A percentile compares a stretch with the other conserved stretches of the same genome.
These are phyloP conservation scores for Brenthis ino DNA, from an alignment of 2,888 invertebrate species.

Conservation along the genomic window DNA sequence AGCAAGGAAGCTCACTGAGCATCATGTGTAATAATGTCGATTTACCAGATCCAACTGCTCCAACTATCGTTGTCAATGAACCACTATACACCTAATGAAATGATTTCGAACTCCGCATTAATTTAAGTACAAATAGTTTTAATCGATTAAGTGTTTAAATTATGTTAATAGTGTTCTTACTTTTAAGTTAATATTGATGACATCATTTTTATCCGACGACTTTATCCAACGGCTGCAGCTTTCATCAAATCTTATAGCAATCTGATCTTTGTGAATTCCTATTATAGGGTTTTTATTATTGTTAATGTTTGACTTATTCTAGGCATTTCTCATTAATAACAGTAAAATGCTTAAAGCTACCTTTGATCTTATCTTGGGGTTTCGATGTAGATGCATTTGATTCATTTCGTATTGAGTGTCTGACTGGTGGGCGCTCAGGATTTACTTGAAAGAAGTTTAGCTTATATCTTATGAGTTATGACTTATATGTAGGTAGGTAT, in stretches of 20 bases:
- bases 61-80: slow-evolving; percentile 84
- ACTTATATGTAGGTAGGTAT: not conserved
- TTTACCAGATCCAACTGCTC: slow-evolving; percentile 84
- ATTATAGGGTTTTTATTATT: not conserved
- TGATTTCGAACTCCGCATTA: not conserved
- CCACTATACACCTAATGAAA: slow-evolving; percentile 56
- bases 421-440: slow-evolving; percentile 37
- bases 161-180: slow-evolving; percentile 48
- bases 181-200: slow-evolving; percentile 69
- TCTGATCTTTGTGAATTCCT: slow-evolving; percentile 45
- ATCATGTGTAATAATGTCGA: slow-evolving; percentile 84
- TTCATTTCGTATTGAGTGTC: slow-evolving; percentile 35
- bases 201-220: slow-evolving; percentile 67
- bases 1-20: slow-evolving; percentile 88
- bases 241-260: slow-evolving; percentile 63
- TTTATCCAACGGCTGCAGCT: slow-evolving; percentile 78
- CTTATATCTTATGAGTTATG: not conserved
- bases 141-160: not conserved
- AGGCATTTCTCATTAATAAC: not conserved
- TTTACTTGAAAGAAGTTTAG: slow-evolving; percentile 41
- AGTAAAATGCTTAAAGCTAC: slow-evolving; percentile 25
- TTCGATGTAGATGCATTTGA: slow-evolving; percentile 56
- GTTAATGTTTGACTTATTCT: not conserved
- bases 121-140: not conserved
- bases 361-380: slow-evolving; percentile 47